Evolutionary conservation across 2,113 vertebrate species (phyloP).

Genomic region (Dasyurus viverrinus): DNA sequence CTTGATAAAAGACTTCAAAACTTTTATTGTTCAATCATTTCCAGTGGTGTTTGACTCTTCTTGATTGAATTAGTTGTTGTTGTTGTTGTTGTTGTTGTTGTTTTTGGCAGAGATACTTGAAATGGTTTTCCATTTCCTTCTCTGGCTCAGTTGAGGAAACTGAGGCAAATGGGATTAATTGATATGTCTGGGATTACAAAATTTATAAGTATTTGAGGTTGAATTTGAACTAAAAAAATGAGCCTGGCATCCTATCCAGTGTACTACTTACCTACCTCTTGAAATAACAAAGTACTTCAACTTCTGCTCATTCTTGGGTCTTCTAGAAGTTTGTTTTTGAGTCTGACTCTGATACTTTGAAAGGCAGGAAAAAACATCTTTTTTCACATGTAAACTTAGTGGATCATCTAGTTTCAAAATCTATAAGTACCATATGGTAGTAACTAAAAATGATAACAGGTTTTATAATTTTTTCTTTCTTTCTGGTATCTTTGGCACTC

Average conservation of each 20-base stretch:
- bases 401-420: not conserved
- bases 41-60: not conserved
- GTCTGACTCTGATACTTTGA: not conserved
- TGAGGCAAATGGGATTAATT: not conserved
- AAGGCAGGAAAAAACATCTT: not conserved
- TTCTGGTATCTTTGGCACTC: not conserved
- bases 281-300: not conserved
- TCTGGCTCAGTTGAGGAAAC: not conserved
- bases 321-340: not conserved
- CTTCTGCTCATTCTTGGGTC: conserved; percentile 5
- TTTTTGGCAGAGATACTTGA: not conserved
- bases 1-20: not conserved
- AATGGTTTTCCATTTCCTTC: not conserved
- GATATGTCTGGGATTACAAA: not conserved
- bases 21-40: not conserved
- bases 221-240: not conserved
- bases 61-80: not conserved
- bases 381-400: not conserved
- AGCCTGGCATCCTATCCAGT: not conserved
- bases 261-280: not conserved
- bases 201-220: not conserved
- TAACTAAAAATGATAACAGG: not conserved
- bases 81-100: not conserved
- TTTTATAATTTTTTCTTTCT: not conserved
- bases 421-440: not conserved